Evolutionary conservation across 1,140 invertebrate species (phyloP).

Genomic region (Sweltsa coloradensis): DNA sequence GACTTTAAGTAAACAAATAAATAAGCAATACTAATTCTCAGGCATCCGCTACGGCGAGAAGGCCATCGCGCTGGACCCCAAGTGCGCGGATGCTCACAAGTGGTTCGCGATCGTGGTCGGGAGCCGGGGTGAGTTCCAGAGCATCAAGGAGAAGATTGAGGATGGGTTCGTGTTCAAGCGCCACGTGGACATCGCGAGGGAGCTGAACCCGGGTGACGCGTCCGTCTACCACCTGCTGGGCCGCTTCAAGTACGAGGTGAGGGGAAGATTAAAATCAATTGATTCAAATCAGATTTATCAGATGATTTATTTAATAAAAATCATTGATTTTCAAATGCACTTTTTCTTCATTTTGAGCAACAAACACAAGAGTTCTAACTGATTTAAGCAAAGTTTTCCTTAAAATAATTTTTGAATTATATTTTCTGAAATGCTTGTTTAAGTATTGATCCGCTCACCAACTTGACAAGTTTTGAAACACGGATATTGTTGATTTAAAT

Average conservation of each 20-base stretch:
- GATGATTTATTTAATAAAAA: too few relatives aligned
- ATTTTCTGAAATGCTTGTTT: too few relatives aligned
- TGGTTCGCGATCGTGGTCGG: constrained; percentile 69
- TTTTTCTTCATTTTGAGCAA: too few relatives aligned
- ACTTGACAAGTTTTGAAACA: too few relatives aligned
- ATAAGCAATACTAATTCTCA: not conserved
- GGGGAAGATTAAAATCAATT: constrained; percentile 13
- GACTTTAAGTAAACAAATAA: too few relatives aligned
- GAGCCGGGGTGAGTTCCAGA: constrained; percentile 40
- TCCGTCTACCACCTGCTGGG: constrained; percentile 57
- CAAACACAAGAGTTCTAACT: too few relatives aligned
- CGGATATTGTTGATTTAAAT: too few relatives aligned
- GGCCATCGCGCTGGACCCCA: constrained; percentile 39
- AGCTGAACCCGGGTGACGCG: constrained; percentile 49
- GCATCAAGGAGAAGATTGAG: constrained; percentile 52
- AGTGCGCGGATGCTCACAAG: constrained; percentile 54
- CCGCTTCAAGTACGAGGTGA: constrained; percentile 53
- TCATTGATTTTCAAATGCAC: too few relatives aligned
- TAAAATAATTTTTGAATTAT: too few relatives aligned
- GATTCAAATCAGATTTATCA: constrained; percentile 2
- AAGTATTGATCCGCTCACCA: too few relatives aligned
- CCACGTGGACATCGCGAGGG: constrained; percentile 56
- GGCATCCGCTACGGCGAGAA: constrained; percentile 45
- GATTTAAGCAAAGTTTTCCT: too few relatives aligned
- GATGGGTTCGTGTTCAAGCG: constrained; percentile 55